Evolutionary conservation across 2,797 vertebrate genomes (phyloP), one percentile per base, ranked within the genome.

Genomic region (Microctenopoma lineatum): DNA sequence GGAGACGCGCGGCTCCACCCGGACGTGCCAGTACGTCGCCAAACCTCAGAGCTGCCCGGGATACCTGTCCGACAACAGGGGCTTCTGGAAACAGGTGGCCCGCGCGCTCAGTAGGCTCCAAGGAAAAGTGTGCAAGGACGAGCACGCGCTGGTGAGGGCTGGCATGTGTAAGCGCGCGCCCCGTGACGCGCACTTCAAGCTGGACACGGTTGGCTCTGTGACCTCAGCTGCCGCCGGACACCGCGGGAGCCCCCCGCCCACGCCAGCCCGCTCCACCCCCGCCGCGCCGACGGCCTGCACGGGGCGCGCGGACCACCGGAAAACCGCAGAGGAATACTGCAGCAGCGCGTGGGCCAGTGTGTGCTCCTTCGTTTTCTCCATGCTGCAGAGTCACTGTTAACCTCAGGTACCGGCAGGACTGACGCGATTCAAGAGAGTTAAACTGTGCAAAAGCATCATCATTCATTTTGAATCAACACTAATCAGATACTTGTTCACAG

Each of bases 71-170:
- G 83, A 93, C 46, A 77, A 85, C 12, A 87, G 79, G 15, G 48
- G 38, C 65, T 98, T 95, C 77, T 98, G 97, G 96, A 97, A 93
- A 48, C 96, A 98, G 80, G 87, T 97, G 51, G 67, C 79, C 1
- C 89, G 95, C 25, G 89, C 87, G 0, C 70, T 99, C 3, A 95
- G 87, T 54, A 93, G 81, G 41, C 88, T 95, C 59, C 91, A 94
- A 25, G 87, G 75, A 18, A 81, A 73, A 42, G 79, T 95, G 67
- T 99, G 97, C 66, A 27, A 7, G 6, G 92, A 96, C 7, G 44
- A 83, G 0, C 86, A 87, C 72, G 85, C 80, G 2, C n/a, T 93
- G 36, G 73, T 98, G 12, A 95, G 86, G 81, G 85, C 94, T 14
- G 91, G 80, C 27, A 66, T 95, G 61, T 99, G 97, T 39, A 95